Percentiles rank a stretch among this genome's conserved stretches.
Conservation (phyloP, 2,888 invertebrate genomes). For the Drosophila nigricruria region DNA sequence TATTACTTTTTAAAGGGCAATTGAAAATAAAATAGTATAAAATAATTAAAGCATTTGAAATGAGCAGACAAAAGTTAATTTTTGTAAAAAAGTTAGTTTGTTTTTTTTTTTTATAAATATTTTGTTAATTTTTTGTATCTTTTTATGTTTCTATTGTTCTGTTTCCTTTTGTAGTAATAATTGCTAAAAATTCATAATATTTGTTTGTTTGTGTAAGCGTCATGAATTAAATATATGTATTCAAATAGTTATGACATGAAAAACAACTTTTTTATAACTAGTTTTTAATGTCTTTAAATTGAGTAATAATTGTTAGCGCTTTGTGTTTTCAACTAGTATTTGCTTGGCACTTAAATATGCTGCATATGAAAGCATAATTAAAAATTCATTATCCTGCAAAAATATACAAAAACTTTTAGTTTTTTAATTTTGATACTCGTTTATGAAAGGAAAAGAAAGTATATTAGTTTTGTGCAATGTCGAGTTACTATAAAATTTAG, state of each 20-base stretch:
- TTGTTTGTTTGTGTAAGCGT: neutral
- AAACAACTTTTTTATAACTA: neutral
- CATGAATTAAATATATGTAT: neutral
- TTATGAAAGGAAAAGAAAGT: neutral
- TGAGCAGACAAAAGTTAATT: no score
- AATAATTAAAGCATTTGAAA: no score
- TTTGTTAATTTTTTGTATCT: no score
- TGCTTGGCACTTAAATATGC: slow-evolving; percentile 44
- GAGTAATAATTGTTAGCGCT: slow-evolving; percentile 15
- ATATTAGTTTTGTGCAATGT: no score
- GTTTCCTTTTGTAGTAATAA: no score
- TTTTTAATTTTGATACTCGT: neutral
- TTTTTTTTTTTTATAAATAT: no score
- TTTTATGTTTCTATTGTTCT: neutral
- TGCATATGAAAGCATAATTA: slow-evolving; percentile 46
- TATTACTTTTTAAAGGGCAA: no score
- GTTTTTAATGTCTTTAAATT: slow-evolving; percentile 30
- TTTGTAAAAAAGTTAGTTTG: no score
- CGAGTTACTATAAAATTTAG: no score
- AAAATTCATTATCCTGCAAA: slow-evolving; percentile 52
- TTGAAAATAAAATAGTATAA: no score
- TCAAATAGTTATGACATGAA: neutral
- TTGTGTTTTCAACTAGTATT: slow-evolving; percentile 33
- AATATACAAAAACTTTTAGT: slow-evolving; percentile 20
- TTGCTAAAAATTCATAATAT: neutral